These are phyloP conservation scores for Phodopus roborovskii DNA, from an alignment of 2,113 vertebrate species.

Conservation along the genomic window DNA sequence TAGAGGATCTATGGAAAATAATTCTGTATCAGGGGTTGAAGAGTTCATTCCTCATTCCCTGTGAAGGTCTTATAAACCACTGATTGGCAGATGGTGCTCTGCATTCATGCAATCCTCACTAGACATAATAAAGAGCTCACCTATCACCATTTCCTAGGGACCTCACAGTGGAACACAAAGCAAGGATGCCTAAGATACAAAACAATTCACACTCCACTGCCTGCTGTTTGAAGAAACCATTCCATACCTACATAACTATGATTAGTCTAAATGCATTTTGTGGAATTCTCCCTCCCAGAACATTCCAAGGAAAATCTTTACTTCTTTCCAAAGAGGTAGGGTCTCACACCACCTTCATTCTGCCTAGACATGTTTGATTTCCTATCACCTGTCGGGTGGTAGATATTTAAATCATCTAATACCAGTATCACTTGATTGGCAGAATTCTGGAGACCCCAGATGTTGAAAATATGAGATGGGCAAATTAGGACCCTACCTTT, in stretches of 20 bases:
- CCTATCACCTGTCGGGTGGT: neutral
- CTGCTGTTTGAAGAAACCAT: neutral
- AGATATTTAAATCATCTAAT: neutral
- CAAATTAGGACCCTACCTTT: neutral
- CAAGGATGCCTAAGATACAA: neutral
- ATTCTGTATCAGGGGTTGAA: neutral
- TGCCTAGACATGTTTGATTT: neutral
- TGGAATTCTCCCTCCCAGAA: neutral
- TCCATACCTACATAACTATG: neutral
- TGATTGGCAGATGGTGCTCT: accelerated
- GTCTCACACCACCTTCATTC: neutral
- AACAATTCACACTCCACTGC: accelerated
- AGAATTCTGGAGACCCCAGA: neutral
- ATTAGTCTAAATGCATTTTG: neutral
- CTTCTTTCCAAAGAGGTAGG: neutral
- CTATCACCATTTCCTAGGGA: neutral
- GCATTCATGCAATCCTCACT: neutral
- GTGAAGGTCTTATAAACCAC: accelerated
- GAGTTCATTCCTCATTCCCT: neutral
- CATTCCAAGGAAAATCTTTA: neutral
- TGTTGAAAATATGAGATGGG: neutral
- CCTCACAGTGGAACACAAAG: neutral
- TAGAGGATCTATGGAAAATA: neutral
- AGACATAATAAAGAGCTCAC: neutral
- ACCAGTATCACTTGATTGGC: neutral